A percentile compares a stretch with the other conserved stretches of the same genome.
phyloP scores from a whole-genome alignment of 2,888 invertebrate species.

The Drosophila maculinotata region DNA sequence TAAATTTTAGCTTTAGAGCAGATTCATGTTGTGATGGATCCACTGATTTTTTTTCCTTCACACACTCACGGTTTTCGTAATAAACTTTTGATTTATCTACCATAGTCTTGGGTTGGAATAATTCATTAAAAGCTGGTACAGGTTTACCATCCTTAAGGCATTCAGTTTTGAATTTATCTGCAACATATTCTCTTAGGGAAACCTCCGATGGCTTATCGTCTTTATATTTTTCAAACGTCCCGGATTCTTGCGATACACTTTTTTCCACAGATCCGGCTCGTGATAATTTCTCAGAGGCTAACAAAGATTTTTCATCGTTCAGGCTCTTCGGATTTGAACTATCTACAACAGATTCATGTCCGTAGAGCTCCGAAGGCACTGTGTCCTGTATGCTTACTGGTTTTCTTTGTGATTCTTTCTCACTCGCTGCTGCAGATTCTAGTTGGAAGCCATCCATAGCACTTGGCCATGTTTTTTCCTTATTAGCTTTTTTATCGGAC shows the following conservation, averaged over 20 bases:
- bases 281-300: conserved; percentile 35
- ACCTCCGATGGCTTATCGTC: not conserved
- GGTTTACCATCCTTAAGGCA: conserved; percentile 31
- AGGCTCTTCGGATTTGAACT: conserved; percentile 3
- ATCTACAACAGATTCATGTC: conserved; percentile 21
- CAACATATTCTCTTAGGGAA: not conserved
- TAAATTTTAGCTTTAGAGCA: conserved; percentile 3
- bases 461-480: not conserved
- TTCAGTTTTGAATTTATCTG: conserved; percentile 1
- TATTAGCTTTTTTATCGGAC: too few species aligned
- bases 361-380: too few species aligned
- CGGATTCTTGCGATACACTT: not conserved
- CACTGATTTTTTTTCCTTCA: not conserved
- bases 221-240: not conserved
- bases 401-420: too few species aligned
- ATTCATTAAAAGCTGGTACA: conserved; percentile 36
- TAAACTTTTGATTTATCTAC: conserved; percentile 2
- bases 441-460: not conserved
- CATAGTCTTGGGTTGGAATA: conserved; percentile 34
- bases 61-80: not conserved
- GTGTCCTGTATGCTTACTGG: too few species aligned
- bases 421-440: conserved; percentile 22
- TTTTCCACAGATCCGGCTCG: conserved; percentile 41
- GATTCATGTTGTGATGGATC: not conserved
- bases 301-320: conserved; percentile 6